These are phyloP conservation scores for Piscicola geometra DNA, from an alignment of 2,888 invertebrate genomes.

Conservation along the genomic window DNA sequence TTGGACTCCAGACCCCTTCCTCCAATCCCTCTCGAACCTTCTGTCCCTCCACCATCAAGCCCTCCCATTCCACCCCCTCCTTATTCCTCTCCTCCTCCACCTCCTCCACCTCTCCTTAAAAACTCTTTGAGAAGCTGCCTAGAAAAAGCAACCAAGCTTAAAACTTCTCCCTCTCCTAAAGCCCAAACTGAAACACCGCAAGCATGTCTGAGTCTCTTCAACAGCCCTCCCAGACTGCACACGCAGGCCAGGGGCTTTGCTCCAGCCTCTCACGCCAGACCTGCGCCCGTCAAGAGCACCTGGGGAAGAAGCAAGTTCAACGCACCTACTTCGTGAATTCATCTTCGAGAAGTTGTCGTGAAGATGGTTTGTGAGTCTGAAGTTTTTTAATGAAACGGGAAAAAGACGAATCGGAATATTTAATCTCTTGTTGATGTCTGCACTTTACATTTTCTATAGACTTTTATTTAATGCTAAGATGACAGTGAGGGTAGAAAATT, in stretches of 20 bases:
- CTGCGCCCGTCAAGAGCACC: constrained; percentile 37
- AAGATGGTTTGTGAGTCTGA: too few species aligned
- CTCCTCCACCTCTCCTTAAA: constrained; percentile 31
- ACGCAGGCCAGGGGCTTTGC: constrained; percentile 41
- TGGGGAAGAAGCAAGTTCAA: constrained; percentile 36
- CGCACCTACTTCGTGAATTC: too few species aligned
- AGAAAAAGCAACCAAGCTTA: constrained; percentile 32
- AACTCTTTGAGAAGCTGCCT: not conserved
- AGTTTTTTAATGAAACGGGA: too few species aligned
- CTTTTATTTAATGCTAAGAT: too few species aligned
- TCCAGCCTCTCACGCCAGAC: constrained; percentile 41
- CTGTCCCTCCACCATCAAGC: constrained; percentile 33
- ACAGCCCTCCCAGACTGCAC: constrained; percentile 36
- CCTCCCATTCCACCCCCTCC: constrained; percentile 34
- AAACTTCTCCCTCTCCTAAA: constrained; percentile 30
- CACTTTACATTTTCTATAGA: too few species aligned
- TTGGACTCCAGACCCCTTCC: constrained; percentile 4
- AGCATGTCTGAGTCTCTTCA: not conserved
- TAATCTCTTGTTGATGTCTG: too few species aligned
- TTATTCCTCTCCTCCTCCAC: constrained; percentile 33
- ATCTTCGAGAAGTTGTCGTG: too few species aligned
- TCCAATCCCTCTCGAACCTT: constrained; percentile 25
- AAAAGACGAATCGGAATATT: too few species aligned
- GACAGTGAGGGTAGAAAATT: too few species aligned
- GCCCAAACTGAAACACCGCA: constrained; percentile 15